Percentiles rank a stretch among this genome's conserved stretches.
Conservation (phyloP, 2,113 vertebrate genomes). For the Caretta caretta region DNA sequence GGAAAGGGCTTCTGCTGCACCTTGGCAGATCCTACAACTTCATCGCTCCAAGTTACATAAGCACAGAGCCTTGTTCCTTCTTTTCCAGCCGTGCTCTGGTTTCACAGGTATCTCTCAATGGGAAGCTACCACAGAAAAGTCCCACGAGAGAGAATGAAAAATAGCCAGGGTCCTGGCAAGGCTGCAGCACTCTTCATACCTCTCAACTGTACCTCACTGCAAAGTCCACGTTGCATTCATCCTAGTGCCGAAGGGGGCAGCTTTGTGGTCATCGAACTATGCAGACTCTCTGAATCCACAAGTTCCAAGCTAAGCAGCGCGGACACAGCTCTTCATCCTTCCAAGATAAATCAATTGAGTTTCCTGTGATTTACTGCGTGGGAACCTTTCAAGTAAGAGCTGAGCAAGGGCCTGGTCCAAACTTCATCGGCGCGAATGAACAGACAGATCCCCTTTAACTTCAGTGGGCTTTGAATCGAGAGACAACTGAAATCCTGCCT, state of each 20-base stretch:
- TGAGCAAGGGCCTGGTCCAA: not conserved
- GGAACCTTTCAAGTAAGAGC: not conserved
- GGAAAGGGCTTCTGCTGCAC: not conserved
- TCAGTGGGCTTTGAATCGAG: not conserved
- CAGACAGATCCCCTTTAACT: not conserved
- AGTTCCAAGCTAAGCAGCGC: not conserved
- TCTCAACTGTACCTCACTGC: not conserved
- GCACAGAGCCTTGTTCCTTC: not conserved
- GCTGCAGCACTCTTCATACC: not conserved
- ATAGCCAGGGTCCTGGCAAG: not conserved
- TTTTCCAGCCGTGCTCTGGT: not conserved
- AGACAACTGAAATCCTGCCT: not conserved
- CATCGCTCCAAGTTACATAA: not conserved
- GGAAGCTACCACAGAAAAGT: not conserved
- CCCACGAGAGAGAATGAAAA: not conserved
- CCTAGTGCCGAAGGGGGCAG: not conserved
- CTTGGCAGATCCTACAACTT: not conserved
- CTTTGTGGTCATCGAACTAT: not conserved
- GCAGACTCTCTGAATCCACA: not conserved
- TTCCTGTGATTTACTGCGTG: not conserved
- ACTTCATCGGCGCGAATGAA: not conserved
- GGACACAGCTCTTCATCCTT: not conserved
- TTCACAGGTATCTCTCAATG: not conserved
- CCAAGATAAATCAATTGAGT: accelerated
- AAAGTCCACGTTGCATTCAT: not conserved